Evolutionary conservation across 2,113 vertebrate genomes (phyloP).

Genomic region (Theristicus caerulescens): DNA sequence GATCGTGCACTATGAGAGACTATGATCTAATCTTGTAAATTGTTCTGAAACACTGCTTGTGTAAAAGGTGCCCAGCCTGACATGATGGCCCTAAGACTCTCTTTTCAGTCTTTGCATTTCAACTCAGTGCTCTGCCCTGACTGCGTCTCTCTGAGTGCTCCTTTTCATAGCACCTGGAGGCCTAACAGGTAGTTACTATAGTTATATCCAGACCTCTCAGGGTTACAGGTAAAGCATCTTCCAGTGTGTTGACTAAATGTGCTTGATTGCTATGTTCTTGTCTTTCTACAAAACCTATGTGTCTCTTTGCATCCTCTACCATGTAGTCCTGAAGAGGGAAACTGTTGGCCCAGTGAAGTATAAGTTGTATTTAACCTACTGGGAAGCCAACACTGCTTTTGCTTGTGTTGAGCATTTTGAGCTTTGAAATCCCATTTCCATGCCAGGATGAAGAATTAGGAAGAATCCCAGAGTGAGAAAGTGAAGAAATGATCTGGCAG

Average conservation of each 20-base stretch:
- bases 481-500: neutral
- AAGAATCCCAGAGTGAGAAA: neutral
- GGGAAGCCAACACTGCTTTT: neutral
- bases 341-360: neutral
- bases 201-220: neutral
- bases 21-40: neutral
- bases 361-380: neutral
- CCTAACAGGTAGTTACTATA: neutral
- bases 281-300: neutral
- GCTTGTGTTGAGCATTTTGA: neutral
- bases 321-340: neutral
- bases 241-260: neutral
- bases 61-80: neutral
- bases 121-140: neutral
- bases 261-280: neutral
- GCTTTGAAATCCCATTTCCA: neutral
- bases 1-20: neutral
- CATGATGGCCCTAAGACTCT: neutral
- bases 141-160: neutral
- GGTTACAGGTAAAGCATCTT: neutral
- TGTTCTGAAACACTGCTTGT: neutral
- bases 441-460: neutral
- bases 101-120: neutral
- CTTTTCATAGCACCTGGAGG: neutral
- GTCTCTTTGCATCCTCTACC: neutral